phyloP scores from a whole-genome alignment of 92 coral and sea anemone genomes.

The Zoanthus sansibaricus region DNA sequence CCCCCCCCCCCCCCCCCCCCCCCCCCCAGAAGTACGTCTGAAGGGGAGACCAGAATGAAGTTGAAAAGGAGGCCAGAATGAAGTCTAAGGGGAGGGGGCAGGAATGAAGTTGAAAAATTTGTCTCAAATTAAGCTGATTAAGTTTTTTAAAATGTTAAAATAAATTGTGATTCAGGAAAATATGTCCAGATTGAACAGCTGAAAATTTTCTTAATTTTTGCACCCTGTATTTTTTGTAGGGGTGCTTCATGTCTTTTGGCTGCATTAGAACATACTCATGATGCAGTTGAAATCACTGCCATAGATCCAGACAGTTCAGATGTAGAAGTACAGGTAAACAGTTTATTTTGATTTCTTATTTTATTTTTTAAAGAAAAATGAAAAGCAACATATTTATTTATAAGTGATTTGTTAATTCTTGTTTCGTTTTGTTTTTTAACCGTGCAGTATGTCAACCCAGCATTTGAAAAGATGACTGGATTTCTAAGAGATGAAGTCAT shows the following conservation, averaged over 20 bases:
- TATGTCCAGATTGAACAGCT: too few species aligned
- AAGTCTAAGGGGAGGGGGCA: too few species aligned
- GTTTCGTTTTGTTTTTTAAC: neutral
- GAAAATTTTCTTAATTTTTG: neutral
- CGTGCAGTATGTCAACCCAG: slow-evolving; percentile 90
- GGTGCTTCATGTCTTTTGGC: slow-evolving; percentile 92
- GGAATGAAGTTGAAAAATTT: too few species aligned
- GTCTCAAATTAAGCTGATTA: too few species aligned
- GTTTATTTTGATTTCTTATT: neutral
- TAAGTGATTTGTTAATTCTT: neutral
- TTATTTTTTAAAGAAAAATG: neutral
- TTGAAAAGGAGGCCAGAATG: too few species aligned
- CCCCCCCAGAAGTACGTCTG: too few species aligned
- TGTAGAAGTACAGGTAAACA: slow-evolving; percentile 80
- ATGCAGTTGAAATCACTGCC: slow-evolving; percentile 92
- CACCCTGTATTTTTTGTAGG: slow-evolving; percentile 49
- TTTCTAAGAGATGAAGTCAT: slow-evolving; percentile 81
- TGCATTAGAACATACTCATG: slow-evolving; percentile 91
- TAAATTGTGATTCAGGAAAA: too few species aligned
- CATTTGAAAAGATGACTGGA: slow-evolving; percentile 92
- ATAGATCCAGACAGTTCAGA: slow-evolving; percentile 91
- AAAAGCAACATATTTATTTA: neutral
- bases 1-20: too few species aligned
- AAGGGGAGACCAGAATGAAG: too few species aligned
- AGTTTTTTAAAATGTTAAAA: too few species aligned